Conservation (phyloP, 2,797 vertebrate species). For the Cheirogaleus major region DNA sequence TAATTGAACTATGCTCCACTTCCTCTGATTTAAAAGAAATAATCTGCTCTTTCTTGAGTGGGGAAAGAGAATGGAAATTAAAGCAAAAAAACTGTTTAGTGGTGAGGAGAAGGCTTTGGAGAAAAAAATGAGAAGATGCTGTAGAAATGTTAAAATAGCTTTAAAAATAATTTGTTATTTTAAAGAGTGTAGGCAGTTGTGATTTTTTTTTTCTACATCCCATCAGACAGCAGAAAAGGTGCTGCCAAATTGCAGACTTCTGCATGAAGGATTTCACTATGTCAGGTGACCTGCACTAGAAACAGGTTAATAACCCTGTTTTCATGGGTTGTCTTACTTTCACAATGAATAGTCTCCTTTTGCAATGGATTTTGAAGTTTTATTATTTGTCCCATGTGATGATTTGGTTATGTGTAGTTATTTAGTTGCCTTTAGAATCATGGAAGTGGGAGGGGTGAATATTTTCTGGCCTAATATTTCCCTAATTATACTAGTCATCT, state of each 20-base stretch:
- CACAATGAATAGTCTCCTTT: conserved; percentile 15
- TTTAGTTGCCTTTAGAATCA: conserved; percentile 20
- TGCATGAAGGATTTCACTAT: not conserved
- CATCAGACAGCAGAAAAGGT: not conserved
- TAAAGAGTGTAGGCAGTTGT: not conserved
- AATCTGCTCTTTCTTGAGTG: not conserved
- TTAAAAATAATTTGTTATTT: conserved; percentile 1
- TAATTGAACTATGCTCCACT: not conserved
- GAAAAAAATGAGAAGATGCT: not conserved
- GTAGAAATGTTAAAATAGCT: not conserved
- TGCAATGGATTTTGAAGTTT: conserved; percentile 4
- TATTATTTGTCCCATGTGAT: conserved; percentile 37
- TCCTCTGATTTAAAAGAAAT: not conserved
- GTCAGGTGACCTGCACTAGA: not conserved
- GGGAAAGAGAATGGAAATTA: not conserved
- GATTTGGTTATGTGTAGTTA: conserved; percentile 14
- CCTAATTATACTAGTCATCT: not conserved
- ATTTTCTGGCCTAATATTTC: conserved; percentile 34
- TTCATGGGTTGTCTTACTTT: not conserved
- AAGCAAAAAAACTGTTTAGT: conserved; percentile 29
- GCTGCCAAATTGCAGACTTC: not conserved
- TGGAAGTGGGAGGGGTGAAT: not conserved
- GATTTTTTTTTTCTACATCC: not conserved
- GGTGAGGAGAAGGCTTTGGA: not conserved
- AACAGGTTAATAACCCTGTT: not conserved